Evolutionary conservation across 2,888 invertebrate genomes (phyloP).

Genomic region (Digitonthophagus gazella): DNA sequence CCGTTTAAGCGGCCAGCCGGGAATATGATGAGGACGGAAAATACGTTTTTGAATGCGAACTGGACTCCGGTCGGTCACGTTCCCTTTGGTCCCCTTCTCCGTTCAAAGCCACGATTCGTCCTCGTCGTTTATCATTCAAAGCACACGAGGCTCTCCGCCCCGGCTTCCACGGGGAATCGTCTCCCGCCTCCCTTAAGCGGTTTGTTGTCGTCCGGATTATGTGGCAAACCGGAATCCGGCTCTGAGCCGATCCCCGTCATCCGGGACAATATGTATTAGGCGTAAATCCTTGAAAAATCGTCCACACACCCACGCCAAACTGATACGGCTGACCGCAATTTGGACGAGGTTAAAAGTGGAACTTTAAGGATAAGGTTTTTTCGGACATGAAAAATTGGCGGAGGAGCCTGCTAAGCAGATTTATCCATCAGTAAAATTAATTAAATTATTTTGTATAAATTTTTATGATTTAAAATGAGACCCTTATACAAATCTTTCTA

Average conservation of each 20-base stretch:
- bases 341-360: background rate
- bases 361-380: no score
- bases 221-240: conserved; percentile 11
- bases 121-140: conserved; percentile 11
- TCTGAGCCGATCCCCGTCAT: conserved; percentile 2
- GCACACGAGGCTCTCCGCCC: background rate
- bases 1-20: no score
- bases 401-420: no score
- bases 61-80: background rate
- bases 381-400: background rate
- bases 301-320: background rate
- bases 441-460: no score
- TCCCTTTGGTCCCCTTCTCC: background rate
- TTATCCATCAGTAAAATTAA: no score
- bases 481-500: no score
- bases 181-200: conserved; percentile 20
- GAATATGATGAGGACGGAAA: no score
- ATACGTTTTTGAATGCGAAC: conserved; percentile 6
- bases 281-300: conserved; percentile 14
- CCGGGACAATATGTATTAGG: conserved; percentile 11
- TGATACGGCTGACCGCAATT: no score
- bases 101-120: background rate
- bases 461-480: no score
- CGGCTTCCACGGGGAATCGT: conserved; percentile 5
- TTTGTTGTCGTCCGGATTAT: conserved; percentile 29